phyloP scores from a whole-genome alignment of 1,140 invertebrate genomes.

The Piezodorus guildinii region DNA sequence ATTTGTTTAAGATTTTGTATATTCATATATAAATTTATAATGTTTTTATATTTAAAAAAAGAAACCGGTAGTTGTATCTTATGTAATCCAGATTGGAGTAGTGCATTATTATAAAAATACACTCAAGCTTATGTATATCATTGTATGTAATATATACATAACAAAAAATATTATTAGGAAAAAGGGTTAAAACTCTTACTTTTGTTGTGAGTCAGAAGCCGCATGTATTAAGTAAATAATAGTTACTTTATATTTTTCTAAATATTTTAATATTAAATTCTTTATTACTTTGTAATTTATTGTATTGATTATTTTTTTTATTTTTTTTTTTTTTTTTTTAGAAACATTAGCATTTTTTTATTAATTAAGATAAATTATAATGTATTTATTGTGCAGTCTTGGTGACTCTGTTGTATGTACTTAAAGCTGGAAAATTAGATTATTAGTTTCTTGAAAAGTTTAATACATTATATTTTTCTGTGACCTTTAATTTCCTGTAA shows the following conservation, averaged over 20 bases:
- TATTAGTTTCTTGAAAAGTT: neutral
- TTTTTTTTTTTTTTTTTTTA: too few relatives aligned
- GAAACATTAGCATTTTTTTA: neutral
- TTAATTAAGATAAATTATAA: neutral
- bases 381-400: constrained; percentile 2
- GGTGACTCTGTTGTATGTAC: neutral
- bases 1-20: constrained; percentile 2
- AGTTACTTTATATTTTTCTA: too few relatives aligned
- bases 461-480: neutral
- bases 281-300: too few relatives aligned
- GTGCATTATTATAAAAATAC: neutral
- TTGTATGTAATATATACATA: constrained; percentile 6
- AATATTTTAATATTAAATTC: too few relatives aligned
- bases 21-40: constrained; percentile 1
- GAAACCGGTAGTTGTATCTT: neutral
- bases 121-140: neutral
- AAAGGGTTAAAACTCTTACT: neutral
- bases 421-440: neutral
- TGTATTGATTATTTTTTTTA: neutral
- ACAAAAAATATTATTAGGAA: neutral
- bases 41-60: neutral
- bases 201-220: too few relatives aligned
- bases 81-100: neutral
- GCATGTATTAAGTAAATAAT: too few relatives aligned
- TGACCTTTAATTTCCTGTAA: neutral